Percentiles rank a stretch among this genome's conserved stretches.
These are phyloP conservation scores for Apostichopus californicus DNA, from an alignment of 35 echinoderm and acorn worm genomes.

Conservation along the genomic window DNA sequence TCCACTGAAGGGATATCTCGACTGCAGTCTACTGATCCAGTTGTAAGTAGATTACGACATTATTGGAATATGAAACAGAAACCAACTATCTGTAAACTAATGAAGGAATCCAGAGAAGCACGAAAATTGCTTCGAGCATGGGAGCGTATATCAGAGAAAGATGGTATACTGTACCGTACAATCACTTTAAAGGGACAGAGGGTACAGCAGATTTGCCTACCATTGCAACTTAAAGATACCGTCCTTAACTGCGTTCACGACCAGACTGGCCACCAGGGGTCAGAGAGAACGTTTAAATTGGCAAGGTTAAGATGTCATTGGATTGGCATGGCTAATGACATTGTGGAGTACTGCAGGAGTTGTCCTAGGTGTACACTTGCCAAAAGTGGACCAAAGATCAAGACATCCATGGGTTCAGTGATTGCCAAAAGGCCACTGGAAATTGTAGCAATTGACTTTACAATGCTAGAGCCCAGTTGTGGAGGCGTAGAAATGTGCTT, in stretches of 20 bases:
- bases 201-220: constrained; percentile 59
- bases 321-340: constrained; percentile 21
- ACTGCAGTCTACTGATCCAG: background rate
- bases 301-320: constrained; percentile 37
- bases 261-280: constrained; percentile 65
- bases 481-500: constrained; percentile 28
- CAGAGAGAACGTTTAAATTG: constrained; percentile 59
- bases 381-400: constrained; percentile 27
- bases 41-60: background rate
- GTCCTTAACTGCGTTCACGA: constrained; percentile 49
- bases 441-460: constrained; percentile 52
- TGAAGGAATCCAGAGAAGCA: constrained; percentile 12
- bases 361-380: constrained; percentile 31
- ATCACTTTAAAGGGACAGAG: background rate
- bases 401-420: constrained; percentile 23
- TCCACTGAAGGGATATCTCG: background rate
- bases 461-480: constrained; percentile 25
- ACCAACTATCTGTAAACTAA: constrained; percentile 17
- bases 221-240: constrained; percentile 14
- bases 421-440: constrained; percentile 26
- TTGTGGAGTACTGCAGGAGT: constrained; percentile 13
- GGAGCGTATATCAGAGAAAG: background rate
- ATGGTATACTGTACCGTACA: constrained; percentile 46
- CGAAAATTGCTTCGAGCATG: constrained; percentile 42
- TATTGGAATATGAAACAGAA: background rate